Evolutionary conservation across 2,797 vertebrate species (phyloP), one percentile per base, ranked within the genome.

Genomic region (Amphiprion clarkii): DNA sequence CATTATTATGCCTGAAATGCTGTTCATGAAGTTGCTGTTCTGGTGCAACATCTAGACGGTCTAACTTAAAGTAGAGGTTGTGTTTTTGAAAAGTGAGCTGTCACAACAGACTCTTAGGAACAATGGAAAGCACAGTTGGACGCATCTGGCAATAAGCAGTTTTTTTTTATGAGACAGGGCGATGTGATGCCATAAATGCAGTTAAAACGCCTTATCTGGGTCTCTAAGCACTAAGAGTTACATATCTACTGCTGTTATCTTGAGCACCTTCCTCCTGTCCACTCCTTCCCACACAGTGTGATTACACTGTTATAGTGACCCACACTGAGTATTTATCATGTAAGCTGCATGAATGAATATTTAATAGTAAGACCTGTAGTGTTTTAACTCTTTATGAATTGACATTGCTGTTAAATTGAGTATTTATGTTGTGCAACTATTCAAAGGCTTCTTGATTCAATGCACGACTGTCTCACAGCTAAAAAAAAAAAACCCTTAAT

Each of bases 91-190:
- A 66, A 27, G 67, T 53, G 14, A n/a, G 1, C 0, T 27, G 49
- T 67, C 21, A 27, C 21, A 55, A 19, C 36, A 54, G 52, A 54
- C 54, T 25, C 31, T 66, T 36, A 66, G 2, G 19, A 77, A 79
- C 75, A 88, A 72, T 58, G 33, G 40, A 48, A 66, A 57, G 11
- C 61, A 79, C 49, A 67, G 25, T 25, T 39, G 58, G 54, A 74
- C 46, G 42, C 56, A 74, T 61, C 25, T 63, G 67, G 40, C 29
- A 21, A 61, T n/a, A 10, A 66, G 13, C 61, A 19, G 5, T 3
- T 48, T 21, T n/a, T 5, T 42, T 1, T 23, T 23, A 54, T 49
- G 40, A 56, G 59, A 73, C 61, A 31, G 23, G 16, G 23, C 33
- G 17, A 29, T 19, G 3, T 40, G 53, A 77, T 33, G 71, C 64